Conservation (phyloP, 1,140 invertebrate genomes). For the Geopemphigus sp. region DNA sequence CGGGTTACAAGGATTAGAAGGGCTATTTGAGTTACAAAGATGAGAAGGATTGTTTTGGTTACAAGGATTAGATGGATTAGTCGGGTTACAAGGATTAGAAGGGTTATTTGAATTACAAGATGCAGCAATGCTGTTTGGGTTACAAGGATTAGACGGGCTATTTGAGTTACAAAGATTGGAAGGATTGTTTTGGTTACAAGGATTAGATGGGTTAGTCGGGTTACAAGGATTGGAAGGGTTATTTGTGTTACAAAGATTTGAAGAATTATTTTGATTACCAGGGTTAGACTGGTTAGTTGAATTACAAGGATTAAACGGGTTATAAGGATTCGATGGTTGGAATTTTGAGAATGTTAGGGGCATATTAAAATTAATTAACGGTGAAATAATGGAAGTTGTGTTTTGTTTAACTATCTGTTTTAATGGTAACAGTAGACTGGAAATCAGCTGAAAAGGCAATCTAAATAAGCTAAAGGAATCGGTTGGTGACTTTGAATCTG, state of each 20-base stretch:
- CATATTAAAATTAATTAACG: slow-evolving; percentile 3
- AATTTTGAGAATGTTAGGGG: background rate
- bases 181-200: too few relatives aligned
- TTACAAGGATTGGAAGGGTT: too few relatives aligned
- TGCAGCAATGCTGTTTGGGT: too few relatives aligned
- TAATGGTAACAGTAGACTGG: background rate
- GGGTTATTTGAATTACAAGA: background rate
- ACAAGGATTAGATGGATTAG: background rate
- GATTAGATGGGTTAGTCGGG: too few relatives aligned
- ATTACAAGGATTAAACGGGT: too few relatives aligned
- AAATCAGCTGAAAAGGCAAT: background rate
- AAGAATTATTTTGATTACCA: too few relatives aligned
- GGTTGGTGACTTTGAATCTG: background rate
- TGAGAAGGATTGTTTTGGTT: background rate
- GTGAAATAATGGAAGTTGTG: background rate
- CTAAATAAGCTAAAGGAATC: background rate
- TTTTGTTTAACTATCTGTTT: background rate
- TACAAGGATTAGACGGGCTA: too few relatives aligned
- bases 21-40: background rate
- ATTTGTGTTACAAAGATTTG: too few relatives aligned
- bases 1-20: background rate
- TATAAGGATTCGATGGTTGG: background rate
- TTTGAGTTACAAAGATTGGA: too few relatives aligned
- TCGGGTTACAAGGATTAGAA: background rate
- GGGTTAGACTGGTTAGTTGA: too few relatives aligned